Evolutionary conservation across 1,140 invertebrate genomes (phyloP), one percentile per base, ranked within the genome.

Genomic region (Palaemon carinicauda): DNA sequence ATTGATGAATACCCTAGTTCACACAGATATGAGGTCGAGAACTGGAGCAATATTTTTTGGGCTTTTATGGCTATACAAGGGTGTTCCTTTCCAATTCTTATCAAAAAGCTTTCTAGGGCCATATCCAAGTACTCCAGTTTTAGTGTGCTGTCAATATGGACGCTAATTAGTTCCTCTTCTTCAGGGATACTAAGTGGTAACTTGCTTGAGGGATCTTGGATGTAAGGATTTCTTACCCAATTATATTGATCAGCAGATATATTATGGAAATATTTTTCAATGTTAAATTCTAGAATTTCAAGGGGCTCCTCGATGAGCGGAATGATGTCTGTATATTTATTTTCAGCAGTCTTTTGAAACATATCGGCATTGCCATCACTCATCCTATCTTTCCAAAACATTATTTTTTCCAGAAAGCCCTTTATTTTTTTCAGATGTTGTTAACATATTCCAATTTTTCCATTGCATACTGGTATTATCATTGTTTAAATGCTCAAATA

Each of bases 401-500:
- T 60, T 60, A 60, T 12, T 60, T 60, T n/a, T 14, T 60, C 56
- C 24, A 60, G 33, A 3, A 41, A 41, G 33, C 33, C 33, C 9
- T 41, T 4, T 41, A 41, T 41, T 41, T 17, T 73, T 3, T 73
- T n/a, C 17, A 19, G 19, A 7, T 41, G 75, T 50, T 51, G 75
- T 51, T 78, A 50, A 78, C 15, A 78, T 78, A 78, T 5, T 78
- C 50, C 50, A 4, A 53, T 78, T 78, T 78, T 33, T 78, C 75
- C 75, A 4, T 78, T 78, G 75, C 31, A 78, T 5, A 78, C 29
- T 4, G 50, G 33, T 27, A 74, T 74, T 74, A 21, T 50, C 75
- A 9, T 78, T 53, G 75, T 78, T 78, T 51, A 53, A 31, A 78
- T 78, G 75, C n/a, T 78, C 75, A 78, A 78, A 78, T 52, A 78